These are phyloP conservation scores for Epicampocera succincta DNA, from an alignment of 2,888 invertebrate genomes.

Conservation along the genomic window DNA sequence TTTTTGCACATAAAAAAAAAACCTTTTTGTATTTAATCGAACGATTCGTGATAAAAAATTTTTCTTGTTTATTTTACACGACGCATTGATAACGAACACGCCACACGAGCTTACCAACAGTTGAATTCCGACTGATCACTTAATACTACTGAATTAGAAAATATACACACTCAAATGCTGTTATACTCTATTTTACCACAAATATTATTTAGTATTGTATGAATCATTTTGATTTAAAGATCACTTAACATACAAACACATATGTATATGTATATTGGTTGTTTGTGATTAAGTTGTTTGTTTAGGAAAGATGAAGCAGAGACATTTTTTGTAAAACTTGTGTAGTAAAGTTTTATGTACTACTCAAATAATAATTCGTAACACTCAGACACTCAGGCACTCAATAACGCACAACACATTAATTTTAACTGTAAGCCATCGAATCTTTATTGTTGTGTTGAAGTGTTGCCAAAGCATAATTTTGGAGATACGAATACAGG, in stretches of 20 bases:
- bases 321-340: neutral
- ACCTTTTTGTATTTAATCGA: conserved; percentile 28
- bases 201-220: neutral
- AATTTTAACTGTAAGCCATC: too few relatives aligned
- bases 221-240: conserved; percentile 32
- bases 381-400: too few relatives aligned
- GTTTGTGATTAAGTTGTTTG: neutral
- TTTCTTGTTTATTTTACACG: conserved; percentile 1
- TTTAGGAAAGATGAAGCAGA: neutral
- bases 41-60: conserved; percentile 21
- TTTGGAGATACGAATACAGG: neutral
- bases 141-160: conserved; percentile 18
- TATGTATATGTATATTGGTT: neutral
- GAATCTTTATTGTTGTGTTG: too few relatives aligned
- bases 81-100: neutral
- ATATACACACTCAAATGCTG: conserved; percentile 1
- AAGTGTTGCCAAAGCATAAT: too few relatives aligned
- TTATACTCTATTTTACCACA: neutral
- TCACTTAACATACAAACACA: neutral
- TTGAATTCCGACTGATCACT: conserved; percentile 60
- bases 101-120: conserved; percentile 53
- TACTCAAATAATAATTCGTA: too few relatives aligned
- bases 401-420: too few relatives aligned
- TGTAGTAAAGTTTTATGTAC: too few relatives aligned
- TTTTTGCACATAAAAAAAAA: neutral